Evolutionary conservation across 2,113 vertebrate species (phyloP).

Genomic region (Chauna torquata): DNA sequence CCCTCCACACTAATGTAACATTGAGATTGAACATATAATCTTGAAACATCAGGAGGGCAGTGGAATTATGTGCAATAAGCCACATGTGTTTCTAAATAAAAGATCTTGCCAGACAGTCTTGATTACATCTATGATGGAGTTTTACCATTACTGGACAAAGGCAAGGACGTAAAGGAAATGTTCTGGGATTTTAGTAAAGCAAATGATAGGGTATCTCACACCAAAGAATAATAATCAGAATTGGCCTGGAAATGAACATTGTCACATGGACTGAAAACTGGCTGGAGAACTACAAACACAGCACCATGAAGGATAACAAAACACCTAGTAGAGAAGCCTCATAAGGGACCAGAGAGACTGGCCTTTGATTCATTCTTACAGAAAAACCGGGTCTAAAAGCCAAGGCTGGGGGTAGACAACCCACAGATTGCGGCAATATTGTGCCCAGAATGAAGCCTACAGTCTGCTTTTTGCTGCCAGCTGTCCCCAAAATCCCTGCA

Average conservation of each 20-base stretch:
- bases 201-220: constrained; percentile 51
- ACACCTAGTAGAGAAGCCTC: background rate
- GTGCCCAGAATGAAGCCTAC: background rate
- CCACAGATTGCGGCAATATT: background rate
- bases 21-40: background rate
- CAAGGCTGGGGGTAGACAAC: background rate
- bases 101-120: constrained; percentile 55
- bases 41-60: background rate
- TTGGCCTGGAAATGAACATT: constrained; percentile 28
- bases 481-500: background rate
- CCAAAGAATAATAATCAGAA: constrained; percentile 62
- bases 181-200: constrained; percentile 42
- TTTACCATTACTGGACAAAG: constrained; percentile 47
- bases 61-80: constrained; percentile 33
- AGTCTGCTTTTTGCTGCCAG: background rate
- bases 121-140: constrained; percentile 59
- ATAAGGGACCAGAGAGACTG: accelerated
- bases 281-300: constrained; percentile 32
- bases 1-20: background rate
- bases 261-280: constrained; percentile 35
- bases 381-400: background rate
- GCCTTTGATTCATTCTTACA: background rate
- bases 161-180: constrained; percentile 57
- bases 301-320: constrained; percentile 6
- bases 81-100: constrained; percentile 63